Conservation (phyloP, 2,888 invertebrate genomes). For the Peribatodes rhomboidaria region DNA sequence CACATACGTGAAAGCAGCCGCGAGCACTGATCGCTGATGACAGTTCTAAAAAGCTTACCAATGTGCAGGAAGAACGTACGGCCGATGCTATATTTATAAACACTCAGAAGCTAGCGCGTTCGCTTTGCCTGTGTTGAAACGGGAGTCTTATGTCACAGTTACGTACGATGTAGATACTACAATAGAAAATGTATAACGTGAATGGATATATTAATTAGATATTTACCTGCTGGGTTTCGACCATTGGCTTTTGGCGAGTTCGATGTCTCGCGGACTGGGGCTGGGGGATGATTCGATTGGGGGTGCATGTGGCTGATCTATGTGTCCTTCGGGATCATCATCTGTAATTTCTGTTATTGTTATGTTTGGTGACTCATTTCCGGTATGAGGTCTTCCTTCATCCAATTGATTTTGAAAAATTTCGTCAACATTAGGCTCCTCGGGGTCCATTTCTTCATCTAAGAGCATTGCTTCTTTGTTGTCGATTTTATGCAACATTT, state of each 20-base stretch:
- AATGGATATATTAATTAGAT: slow-evolving; percentile 45
- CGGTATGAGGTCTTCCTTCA: slow-evolving; percentile 62
- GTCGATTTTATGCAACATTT: slow-evolving; percentile 74
- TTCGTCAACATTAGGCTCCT: slow-evolving; percentile 79
- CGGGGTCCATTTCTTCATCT: slow-evolving; percentile 76
- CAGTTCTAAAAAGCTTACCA: slow-evolving; percentile 84
- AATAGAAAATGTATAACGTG: slow-evolving; percentile 41
- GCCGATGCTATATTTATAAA: slow-evolving; percentile 81
- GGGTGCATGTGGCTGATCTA: slow-evolving; percentile 59
- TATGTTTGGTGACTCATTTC: slow-evolving; percentile 76
- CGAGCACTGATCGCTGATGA: slow-evolving; percentile 84
- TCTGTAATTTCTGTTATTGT: slow-evolving; percentile 83
- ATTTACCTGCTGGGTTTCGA: slow-evolving; percentile 83
- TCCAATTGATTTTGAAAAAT: slow-evolving; percentile 78
- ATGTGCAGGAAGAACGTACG: slow-evolving; percentile 80
- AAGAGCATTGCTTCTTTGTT: slow-evolving; percentile 72
- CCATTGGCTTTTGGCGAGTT: slow-evolving; percentile 72
- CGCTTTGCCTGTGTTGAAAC: slow-evolving; percentile 80
- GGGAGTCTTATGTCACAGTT: slow-evolving; percentile 76
- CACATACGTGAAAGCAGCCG: slow-evolving; percentile 80
- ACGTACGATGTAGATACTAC: slow-evolving; percentile 54
- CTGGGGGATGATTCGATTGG: slow-evolving; percentile 80
- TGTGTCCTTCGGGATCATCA: slow-evolving; percentile 66
- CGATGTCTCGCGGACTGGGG: slow-evolving; percentile 71
- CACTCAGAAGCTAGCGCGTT: slow-evolving; percentile 80